These are phyloP conservation scores for Diabrotica balteata DNA, from an alignment of 2,888 invertebrate genomes.

Conservation along the genomic window DNA sequence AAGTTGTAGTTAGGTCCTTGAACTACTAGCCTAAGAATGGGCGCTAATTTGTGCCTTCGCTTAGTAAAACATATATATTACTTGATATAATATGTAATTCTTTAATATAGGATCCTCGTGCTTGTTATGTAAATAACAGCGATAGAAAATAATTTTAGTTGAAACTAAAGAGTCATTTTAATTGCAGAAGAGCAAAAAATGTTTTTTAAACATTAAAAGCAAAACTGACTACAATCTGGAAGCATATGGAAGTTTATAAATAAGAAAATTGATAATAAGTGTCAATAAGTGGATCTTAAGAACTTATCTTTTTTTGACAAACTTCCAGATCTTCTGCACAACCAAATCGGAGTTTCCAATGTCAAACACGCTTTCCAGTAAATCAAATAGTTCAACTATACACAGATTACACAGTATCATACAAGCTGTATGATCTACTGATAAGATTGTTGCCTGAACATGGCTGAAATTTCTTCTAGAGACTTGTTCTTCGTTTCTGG, in stretches of 20 bases:
- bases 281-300: too few species aligned
- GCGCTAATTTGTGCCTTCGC: too few species aligned
- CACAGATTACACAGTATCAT: slow-evolving; percentile 4
- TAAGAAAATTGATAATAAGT: not conserved
- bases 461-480: slow-evolving; percentile 82
- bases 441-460: slow-evolving; percentile 77
- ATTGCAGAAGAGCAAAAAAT: too few species aligned
- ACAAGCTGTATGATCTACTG: slow-evolving; percentile 56
- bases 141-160: too few species aligned
- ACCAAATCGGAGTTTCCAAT: too few species aligned
- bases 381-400: slow-evolving; percentile 12
- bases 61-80: not conserved
- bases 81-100: not conserved
- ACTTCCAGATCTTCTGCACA: too few species aligned
- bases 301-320: too few species aligned
- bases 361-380: not conserved
- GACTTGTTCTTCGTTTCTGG: slow-evolving; percentile 91
- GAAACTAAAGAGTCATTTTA: too few species aligned
- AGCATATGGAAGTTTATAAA: not conserved
- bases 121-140: too few species aligned
- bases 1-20: not conserved
- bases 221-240: not conserved
- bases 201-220: too few species aligned
- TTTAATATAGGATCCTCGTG: too few species aligned
- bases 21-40: too few species aligned